phyloP scores from a whole-genome alignment of 2,888 invertebrate species.

The Electrophaes corylata region DNA sequence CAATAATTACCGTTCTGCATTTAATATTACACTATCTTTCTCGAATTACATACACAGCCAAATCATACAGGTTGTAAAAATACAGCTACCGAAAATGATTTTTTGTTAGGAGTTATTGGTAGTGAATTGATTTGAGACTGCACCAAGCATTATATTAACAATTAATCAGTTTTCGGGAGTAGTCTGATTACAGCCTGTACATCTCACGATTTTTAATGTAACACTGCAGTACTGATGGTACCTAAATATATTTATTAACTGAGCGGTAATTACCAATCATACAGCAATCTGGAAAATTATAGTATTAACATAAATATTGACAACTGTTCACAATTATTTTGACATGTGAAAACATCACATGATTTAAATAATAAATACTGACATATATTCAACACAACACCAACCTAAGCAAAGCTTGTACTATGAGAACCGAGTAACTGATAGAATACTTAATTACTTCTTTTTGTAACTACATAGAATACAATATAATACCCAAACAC shows the following conservation, averaged over 20 bases:
- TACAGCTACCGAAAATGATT: neutral
- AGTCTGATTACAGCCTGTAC: constrained; percentile 1
- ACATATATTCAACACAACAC: too few species aligned
- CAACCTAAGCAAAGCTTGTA: too few species aligned
- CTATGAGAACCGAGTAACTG: too few species aligned
- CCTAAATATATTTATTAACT: constrained; percentile 3
- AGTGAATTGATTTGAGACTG: too few species aligned
- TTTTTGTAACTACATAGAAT: too few species aligned
- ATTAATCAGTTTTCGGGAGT: neutral
- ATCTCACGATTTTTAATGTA: constrained; percentile 6
- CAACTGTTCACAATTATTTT: neutral
- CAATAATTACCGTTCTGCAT: constrained; percentile 8
- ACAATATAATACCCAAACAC: too few species aligned
- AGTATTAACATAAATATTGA: neutral
- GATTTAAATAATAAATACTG: too few species aligned
- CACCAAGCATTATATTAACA: neutral
- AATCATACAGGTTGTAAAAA: constrained; percentile 12
- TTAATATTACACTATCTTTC: constrained; percentile 2
- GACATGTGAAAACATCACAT: too few species aligned
- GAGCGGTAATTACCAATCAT: constrained; percentile 13
- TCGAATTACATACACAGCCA: constrained; percentile 8
- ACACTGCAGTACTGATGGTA: constrained; percentile 15
- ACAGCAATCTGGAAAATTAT: neutral
- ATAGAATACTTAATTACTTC: too few species aligned
- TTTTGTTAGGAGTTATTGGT: neutral